phyloP scores from a whole-genome alignment of 2,888 invertebrate species.

The Hypercompe scribonia region DNA sequence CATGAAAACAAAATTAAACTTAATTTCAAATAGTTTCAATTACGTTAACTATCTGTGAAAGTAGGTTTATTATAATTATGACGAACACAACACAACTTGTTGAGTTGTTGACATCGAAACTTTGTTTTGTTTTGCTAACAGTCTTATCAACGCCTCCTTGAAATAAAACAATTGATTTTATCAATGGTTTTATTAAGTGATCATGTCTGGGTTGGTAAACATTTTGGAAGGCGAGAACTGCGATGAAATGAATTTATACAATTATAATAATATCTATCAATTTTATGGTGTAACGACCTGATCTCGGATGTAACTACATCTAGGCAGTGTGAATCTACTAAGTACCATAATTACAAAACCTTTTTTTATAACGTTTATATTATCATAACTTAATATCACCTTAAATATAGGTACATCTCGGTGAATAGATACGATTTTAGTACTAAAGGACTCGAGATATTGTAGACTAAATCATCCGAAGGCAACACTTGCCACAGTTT shows the following conservation, averaged over 20 bases:
- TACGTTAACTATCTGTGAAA: not conserved
- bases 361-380: not conserved
- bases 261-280: too few species aligned
- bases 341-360: not conserved
- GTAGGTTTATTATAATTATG: not conserved
- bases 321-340: too few species aligned
- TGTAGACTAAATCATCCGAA: too few species aligned
- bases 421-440: not conserved
- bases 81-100: not conserved
- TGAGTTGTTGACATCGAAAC: constrained; percentile 2
- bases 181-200: too few species aligned
- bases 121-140: not conserved
- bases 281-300: not conserved
- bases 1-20: not conserved
- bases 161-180: not conserved
- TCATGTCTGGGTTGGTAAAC: too few species aligned
- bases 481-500: too few species aligned
- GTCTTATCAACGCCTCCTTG: not conserved
- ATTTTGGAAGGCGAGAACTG: too few species aligned
- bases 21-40: not conserved
- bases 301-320: not conserved
- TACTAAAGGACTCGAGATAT: not conserved
- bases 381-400: too few species aligned
- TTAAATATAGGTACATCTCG: too few species aligned
- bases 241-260: too few species aligned